Conservation (phyloP, 53 echinoderm and acorn worm genomes). For the Paelopatides confundens region DNA sequence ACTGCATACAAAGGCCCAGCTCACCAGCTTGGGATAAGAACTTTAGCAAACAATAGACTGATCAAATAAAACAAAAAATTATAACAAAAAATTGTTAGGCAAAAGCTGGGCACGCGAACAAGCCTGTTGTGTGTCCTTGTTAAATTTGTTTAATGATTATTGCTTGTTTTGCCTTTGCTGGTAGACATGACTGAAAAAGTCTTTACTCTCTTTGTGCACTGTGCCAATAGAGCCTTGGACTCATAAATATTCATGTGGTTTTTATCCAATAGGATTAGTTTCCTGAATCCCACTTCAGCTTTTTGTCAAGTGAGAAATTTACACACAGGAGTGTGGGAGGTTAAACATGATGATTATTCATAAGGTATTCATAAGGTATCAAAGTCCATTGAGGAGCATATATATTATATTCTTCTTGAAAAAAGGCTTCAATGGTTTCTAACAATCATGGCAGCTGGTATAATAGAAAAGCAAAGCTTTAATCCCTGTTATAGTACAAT, state of each 20-base stretch:
- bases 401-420: not conserved
- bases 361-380: too few species aligned
- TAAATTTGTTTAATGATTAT: constrained; percentile 33
- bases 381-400: constrained; percentile 28
- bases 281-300: not conserved
- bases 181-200: not conserved
- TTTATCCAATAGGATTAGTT: constrained; percentile 27
- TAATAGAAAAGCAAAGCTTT: not conserved
- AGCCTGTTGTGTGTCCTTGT: not conserved
- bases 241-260: constrained; percentile 8
- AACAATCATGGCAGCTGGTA: constrained; percentile 9
- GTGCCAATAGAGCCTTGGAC: not conserved
- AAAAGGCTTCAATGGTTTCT: not conserved
- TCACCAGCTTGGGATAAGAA: constrained; percentile 22
- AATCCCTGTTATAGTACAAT: not conserved
- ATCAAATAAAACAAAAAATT: not conserved
- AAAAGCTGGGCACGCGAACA: constrained; percentile 39
- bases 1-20: constrained; percentile 28
- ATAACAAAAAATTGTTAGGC: not conserved
- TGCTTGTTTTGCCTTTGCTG: not conserved
- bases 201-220: not conserved
- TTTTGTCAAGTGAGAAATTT: not conserved
- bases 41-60: constrained; percentile 39
- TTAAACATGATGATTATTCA: not conserved
- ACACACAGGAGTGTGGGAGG: not conserved